Evolutionary conservation across 2,888 invertebrate genomes (phyloP).

Genomic region (Hedychridium roseum): DNA sequence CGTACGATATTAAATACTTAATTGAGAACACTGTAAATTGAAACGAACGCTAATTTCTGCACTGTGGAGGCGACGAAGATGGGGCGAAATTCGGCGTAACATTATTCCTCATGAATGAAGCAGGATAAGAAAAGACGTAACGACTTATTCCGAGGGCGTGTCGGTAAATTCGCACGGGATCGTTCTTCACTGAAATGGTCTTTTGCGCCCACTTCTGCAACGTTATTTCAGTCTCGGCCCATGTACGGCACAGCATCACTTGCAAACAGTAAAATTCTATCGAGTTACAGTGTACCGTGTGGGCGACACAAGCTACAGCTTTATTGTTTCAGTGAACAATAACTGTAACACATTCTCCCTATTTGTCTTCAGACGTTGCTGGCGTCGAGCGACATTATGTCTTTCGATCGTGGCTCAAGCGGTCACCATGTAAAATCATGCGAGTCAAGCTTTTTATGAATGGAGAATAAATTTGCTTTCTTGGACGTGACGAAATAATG

Average conservation of each 20-base stretch:
- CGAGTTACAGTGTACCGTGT: conserved; percentile 23
- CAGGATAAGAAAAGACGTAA: too few relatives aligned
- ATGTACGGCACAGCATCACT: conserved; percentile 28
- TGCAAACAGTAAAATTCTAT: conserved; percentile 34
- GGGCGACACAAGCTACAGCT: conserved; percentile 34
- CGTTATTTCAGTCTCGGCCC: conserved; percentile 25
- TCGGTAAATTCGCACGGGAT: conserved; percentile 19
- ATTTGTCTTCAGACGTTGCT: conserved; percentile 20
- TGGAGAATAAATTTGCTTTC: too few relatives aligned
- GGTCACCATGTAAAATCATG: too few relatives aligned
- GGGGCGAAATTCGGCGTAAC: too few relatives aligned
- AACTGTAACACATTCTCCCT: conserved; percentile 31
- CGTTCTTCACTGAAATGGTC: conserved; percentile 43
- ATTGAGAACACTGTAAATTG: too few relatives aligned
- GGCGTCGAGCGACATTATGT: conserved; percentile 9
- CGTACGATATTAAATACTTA: too few relatives aligned
- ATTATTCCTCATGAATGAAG: too few relatives aligned
- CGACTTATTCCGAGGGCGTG: conserved; percentile 25
- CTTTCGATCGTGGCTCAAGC: conserved; percentile 6
- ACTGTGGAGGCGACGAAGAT: too few relatives aligned
- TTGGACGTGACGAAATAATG: too few relatives aligned
- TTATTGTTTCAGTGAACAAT: conserved; percentile 38
- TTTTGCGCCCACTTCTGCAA: conserved; percentile 40
- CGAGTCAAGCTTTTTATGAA: too few relatives aligned
- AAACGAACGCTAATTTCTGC: too few relatives aligned